Evolutionary conservation across 2,888 invertebrate genomes (phyloP), one percentile per base, ranked within the genome.

Genomic region (Protophormia terraenovae): DNA sequence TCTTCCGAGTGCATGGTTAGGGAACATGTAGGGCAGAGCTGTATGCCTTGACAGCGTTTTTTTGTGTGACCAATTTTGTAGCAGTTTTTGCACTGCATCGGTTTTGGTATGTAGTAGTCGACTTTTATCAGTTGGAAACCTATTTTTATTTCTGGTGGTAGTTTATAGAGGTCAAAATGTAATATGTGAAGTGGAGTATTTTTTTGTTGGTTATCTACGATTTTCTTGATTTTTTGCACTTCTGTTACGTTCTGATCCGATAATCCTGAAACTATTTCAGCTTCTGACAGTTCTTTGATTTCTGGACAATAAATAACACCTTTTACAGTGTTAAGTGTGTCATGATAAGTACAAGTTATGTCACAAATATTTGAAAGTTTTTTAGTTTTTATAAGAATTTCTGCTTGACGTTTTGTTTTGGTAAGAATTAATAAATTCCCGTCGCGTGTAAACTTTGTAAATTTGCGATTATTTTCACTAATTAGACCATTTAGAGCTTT

Each of bases 21-120:
- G 14, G 55, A 27, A n/a, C 55, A 55, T 1, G n/a, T 55, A 29
- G 27, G 6, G n/a, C 58, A 58, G 4, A 4, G 6, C 29, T 7
- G 29, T 8, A 32, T 22, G 4, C 22, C 47, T 47, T 41, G 47
- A 5, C 66, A 82, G 6, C 66, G 64, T 12, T 76, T 81, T 35
- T 81, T 67, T 4, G 81, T 82, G 24, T 76, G 81, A 0, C 81
- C 81, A 35, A 67, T 58, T 50, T 16, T 58, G 19, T 60, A 16
- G 24, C 77, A 83, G 12, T 62, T 71, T 77, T 83, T 77, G 47
- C 64, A 83, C 50, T 77, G 82, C 76, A 82, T 76, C 14, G 77
- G 76, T 22, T 76, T 69, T 27, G 76, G 82, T 2, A 82, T 14
- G 14, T 82, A 73, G 14, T 53, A 53, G 10, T 66, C 76, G 12